Percentiles rank a stretch among this genome's conserved stretches.
Conservation (phyloP, 2,797 vertebrate species). For the Gallinago nigripennis region DNA sequence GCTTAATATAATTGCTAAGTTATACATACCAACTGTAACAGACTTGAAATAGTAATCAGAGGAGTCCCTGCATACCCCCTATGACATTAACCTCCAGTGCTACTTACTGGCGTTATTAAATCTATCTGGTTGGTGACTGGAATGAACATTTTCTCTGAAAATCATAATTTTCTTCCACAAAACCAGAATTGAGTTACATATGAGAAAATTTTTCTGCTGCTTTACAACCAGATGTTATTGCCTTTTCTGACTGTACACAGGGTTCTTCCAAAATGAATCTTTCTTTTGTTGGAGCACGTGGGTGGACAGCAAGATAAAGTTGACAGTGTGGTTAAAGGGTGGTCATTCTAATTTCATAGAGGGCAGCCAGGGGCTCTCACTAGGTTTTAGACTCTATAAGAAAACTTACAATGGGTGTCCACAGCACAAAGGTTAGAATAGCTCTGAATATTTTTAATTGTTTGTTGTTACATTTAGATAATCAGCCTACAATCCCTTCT, state of each 20-base stretch:
- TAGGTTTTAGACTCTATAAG: background rate
- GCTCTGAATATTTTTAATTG: background rate
- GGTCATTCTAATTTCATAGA: background rate
- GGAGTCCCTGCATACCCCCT: background rate
- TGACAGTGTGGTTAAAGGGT: background rate
- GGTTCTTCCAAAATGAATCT: background rate
- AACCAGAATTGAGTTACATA: background rate
- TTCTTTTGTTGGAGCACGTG: background rate
- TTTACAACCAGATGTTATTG: background rate
- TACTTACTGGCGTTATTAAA: background rate
- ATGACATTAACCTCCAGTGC: background rate
- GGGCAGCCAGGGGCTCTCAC: background rate
- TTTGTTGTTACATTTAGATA: background rate
- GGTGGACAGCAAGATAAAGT: background rate
- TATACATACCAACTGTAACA: accelerated
- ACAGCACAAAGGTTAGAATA: background rate
- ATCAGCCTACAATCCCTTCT: background rate
- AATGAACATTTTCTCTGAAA: background rate
- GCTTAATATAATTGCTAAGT: background rate
- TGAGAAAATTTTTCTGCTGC: background rate
- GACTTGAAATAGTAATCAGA: background rate
- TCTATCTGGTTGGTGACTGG: background rate
- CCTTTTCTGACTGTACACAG: background rate
- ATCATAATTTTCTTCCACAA: background rate
- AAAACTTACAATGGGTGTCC: background rate